Evolutionary conservation across 2,113 vertebrate species (phyloP), one percentile per base, ranked within the genome.

Genomic region (Microtus montanus): DNA sequence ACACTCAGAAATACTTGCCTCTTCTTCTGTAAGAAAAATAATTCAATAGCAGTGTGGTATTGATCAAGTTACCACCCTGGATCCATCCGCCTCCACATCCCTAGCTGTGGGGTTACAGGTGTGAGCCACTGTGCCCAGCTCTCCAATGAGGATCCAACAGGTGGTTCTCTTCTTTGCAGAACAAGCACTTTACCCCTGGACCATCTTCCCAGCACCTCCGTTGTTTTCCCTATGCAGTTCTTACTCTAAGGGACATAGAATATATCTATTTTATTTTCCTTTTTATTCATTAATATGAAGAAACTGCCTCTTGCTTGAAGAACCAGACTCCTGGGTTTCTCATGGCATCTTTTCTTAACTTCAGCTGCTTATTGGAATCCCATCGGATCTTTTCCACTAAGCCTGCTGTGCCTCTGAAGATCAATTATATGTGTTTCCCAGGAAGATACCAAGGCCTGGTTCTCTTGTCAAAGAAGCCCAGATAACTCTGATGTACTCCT

Each of bases 201-300:
- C 9, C 14, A 30, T 22, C n/a, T 10, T 28, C n/a, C n/a, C 54
- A 84, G 13, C 3, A 3, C 75, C 0, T 1, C 66, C 7, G 9
- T 1, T 1, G 0, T 44, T 71, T 9, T 58, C 6, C 8, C 12
- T 66, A 19, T 24, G 19, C 71, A 71, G 58, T 83, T 38, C 26
- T 35, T 86, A 86, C 1, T 22, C 15, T 47, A 26, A 17, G 17
- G 24, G 41, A 74, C 15, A 68, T 19, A 61, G 5, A 73, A 64
- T 8, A 19, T 33, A 94, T 28, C 14, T 35, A 9, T 47, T 84
- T 87, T 64, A 17, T 75, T 64, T 66, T 89, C 52, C 33, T 77
- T 86, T 61, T 66, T 8, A 90, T 63, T 79, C 63, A 77, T 44
- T 26, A 84, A 75, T 79, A 82, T 70, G 47, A 87, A 79, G 80